Evolutionary conservation across 2,888 invertebrate genomes (phyloP).

Genomic region (Tinea pellionella): DNA sequence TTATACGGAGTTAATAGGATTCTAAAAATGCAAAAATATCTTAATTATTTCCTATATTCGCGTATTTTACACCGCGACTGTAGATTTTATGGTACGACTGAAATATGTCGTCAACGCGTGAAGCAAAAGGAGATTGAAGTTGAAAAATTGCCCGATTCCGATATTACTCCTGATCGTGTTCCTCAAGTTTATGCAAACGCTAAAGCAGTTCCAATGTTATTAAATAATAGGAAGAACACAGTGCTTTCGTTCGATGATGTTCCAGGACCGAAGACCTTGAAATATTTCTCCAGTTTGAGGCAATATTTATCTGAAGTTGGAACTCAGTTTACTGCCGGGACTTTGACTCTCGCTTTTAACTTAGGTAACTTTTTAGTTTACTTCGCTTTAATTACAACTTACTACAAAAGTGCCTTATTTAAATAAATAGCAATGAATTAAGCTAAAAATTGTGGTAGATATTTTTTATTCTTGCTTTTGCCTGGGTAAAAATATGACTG

Average conservation of each 20-base stretch:
- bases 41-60: not conserved
- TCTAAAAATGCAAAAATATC: not conserved
- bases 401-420: not conserved
- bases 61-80: not conserved
- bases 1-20: not conserved
- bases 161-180: slow-evolving; percentile 4
- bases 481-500: no score
- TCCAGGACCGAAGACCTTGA: slow-evolving; percentile 72
- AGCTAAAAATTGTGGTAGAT: not conserved
- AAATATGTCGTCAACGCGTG: not conserved
- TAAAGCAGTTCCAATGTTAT: slow-evolving; percentile 38
- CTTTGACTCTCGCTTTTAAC: slow-evolving; percentile 60
- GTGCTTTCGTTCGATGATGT: slow-evolving; percentile 71
- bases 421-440: no score
- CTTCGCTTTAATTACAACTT: not conserved
- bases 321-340: slow-evolving; percentile 68
- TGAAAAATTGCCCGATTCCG: not conserved
- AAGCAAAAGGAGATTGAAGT: not conserved
- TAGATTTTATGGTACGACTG: not conserved
- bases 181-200: slow-evolving; percentile 36
- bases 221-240: slow-evolving; percentile 39
- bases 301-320: slow-evolving; percentile 72
- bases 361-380: slow-evolving; percentile 56
- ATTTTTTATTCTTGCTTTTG: slow-evolving; percentile 15
- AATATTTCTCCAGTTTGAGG: slow-evolving; percentile 69